These are phyloP conservation scores for Gadopsis marmoratus DNA, from an alignment of 2,797 vertebrate species.

Conservation along the genomic window DNA sequence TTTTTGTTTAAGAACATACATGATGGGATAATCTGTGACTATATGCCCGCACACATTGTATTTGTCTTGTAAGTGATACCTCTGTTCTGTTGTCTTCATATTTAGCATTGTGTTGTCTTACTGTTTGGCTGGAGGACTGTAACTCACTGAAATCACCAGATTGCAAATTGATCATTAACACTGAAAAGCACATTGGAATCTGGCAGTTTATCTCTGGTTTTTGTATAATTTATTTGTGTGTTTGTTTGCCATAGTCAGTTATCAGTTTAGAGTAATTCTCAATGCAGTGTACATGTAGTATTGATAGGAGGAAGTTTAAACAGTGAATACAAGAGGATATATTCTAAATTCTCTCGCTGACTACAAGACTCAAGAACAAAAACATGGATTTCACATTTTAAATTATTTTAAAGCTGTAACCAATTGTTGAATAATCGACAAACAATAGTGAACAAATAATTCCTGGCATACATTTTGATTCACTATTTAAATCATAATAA, in stretches of 20 bases:
- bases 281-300: background rate
- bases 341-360: background rate
- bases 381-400: background rate
- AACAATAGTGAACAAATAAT: background rate
- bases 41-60: background rate
- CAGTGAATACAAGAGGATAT: background rate
- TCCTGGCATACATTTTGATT: background rate
- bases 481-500: background rate
- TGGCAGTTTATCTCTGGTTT: conserved; percentile 12
- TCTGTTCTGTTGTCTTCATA: conserved; percentile 31
- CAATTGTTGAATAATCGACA: background rate
- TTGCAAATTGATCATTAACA: conserved; percentile 59
- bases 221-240: conserved; percentile 3
- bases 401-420: background rate
- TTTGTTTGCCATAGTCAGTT: conserved; percentile 22
- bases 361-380: background rate
- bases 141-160: conserved; percentile 48
- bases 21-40: conserved; percentile 19
- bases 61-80: background rate
- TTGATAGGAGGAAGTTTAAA: background rate
- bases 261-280: background rate
- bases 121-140: conserved; percentile 28
- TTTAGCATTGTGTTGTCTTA: conserved; percentile 36
- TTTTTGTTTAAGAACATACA: conserved; percentile 6
- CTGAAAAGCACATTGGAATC: conserved; percentile 40